Evolutionary conservation across 2,797 vertebrate species (phyloP), one percentile per base, ranked within the genome.

Genomic region (Heliangelus exortis): DNA sequence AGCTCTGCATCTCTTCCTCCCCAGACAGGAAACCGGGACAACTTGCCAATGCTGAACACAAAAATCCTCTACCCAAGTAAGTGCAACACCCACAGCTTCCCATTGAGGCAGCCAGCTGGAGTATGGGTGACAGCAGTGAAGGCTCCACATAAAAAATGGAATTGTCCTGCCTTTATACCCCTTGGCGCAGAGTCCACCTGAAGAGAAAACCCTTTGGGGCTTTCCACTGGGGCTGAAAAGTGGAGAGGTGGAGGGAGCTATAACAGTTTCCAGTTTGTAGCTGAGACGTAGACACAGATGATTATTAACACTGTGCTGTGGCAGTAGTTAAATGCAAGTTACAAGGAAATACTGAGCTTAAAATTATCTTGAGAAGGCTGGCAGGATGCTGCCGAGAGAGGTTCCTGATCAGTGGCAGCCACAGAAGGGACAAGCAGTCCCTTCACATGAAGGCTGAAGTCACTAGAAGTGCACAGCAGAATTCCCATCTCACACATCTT

Each of bases 51-150:
- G 90, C 97, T 99, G 80, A 99, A 98, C 96, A 97, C 98, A 69
- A 99, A 99, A 98, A 98, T 99, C 92, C 97, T 99, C 21, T 99
- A 98, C 94, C 98, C 99, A 19, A 98, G 99, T 99, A 92, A 98
- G 98, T 98, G 59, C 43, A 8, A 73, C 48, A 63, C 50, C 72
- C 28, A n/a, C 61, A 25, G 6, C 36, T 89, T 77, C 73, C 53
- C 22, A 41, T 4, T 17, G 4, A 66, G 26, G 72, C 29, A 75
- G 34, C 45, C 83, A 58, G 2, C 15, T 59, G 36, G 58, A 53
- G 55, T 43, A 17, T 6, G 31, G 45, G 76, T 66, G 59, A 81
- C 39, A 69, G 62, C 45, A 87, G 55, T 15, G 6, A 69, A 72
- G 54, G 45, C 78, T 57, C 29, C 10, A 2, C 23, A 5, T 50